Conservation (phyloP, 2,888 invertebrate species). For the Eupithecia inturbata region DNA sequence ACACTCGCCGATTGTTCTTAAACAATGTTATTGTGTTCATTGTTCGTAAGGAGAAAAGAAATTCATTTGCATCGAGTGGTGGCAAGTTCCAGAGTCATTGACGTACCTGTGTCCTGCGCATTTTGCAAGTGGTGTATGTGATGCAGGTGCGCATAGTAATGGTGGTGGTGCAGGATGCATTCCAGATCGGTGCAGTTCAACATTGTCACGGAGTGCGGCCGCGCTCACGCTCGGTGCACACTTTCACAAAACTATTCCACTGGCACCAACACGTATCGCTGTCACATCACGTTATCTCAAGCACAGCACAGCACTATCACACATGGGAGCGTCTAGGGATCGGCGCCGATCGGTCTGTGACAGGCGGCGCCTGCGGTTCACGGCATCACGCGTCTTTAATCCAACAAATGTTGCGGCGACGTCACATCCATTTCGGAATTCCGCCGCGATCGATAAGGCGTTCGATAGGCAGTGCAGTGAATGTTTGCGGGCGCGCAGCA, state of each 20-base stretch:
- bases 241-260: constrained; percentile 84
- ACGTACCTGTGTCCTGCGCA: constrained; percentile 85
- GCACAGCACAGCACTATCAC: constrained; percentile 62
- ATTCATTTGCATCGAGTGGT: constrained; percentile 51
- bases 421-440: constrained; percentile 68
- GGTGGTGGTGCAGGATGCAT: constrained; percentile 90
- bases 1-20: constrained; percentile 66
- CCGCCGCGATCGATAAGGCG: constrained; percentile 69
- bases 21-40: constrained; percentile 73
- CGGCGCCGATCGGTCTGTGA: constrained; percentile 74
- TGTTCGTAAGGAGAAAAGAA: constrained; percentile 60
- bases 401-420: constrained; percentile 57
- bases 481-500: constrained; percentile 77
- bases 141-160: constrained; percentile 89
- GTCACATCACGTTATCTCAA: constrained; percentile 82
- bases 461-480: constrained; percentile 63
- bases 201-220: constrained; percentile 83
- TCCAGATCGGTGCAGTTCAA: constrained; percentile 91
- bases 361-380: constrained; percentile 57
- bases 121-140: constrained; percentile 88
- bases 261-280: constrained; percentile 76
- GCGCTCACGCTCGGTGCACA: constrained; percentile 78
- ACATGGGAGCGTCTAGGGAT: constrained; percentile 59
- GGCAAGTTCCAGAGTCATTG: constrained; percentile 40
- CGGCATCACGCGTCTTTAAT: constrained; percentile 64